These are phyloP conservation scores for Spodoptera frugiperda DNA, from an alignment of 1,140 invertebrate genomes.

Conservation along the genomic window DNA sequence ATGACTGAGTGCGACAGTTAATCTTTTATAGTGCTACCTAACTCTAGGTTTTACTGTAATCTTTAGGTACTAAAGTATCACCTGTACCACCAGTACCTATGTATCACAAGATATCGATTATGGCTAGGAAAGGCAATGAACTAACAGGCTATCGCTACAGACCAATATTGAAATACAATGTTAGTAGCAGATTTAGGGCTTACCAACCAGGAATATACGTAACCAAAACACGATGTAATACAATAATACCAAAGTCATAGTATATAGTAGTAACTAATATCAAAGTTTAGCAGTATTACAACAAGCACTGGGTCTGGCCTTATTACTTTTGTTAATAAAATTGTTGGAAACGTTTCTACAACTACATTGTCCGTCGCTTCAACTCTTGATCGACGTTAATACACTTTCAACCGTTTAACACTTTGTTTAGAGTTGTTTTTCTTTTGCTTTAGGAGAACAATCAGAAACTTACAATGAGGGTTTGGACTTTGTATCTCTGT, in stretches of 20 bases:
- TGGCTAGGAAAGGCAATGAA: too few species aligned
- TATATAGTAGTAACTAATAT: background rate
- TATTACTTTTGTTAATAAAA: slow-evolving; percentile 28
- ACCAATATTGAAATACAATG: too few species aligned
- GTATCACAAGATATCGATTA: too few species aligned
- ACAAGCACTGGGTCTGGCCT: background rate
- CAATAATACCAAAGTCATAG: too few species aligned
- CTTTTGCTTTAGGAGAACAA: slow-evolving; percentile 1
- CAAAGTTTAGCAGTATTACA: slow-evolving; percentile 11
- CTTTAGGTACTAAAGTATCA: too few species aligned
- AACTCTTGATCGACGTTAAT: slow-evolving; percentile 26
- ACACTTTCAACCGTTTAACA: slow-evolving; percentile 8
- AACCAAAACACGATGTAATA: too few species aligned
- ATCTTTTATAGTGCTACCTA: too few species aligned
- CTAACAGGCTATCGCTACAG: too few species aligned
- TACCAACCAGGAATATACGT: background rate
- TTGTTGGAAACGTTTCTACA: slow-evolving; percentile 16
- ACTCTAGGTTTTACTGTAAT: too few species aligned
- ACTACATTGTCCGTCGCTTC: background rate
- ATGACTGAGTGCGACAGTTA: too few species aligned
- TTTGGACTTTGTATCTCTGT: slow-evolving; percentile 11
- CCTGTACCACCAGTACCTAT: too few species aligned
- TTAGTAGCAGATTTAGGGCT: background rate
- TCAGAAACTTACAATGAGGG: slow-evolving; percentile 4
- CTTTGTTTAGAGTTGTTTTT: slow-evolving; percentile 28